Evolutionary conservation across 2,797 vertebrate species (phyloP), one percentile per base, ranked within the genome.

Genomic region (Cephalopachus bancanus): DNA sequence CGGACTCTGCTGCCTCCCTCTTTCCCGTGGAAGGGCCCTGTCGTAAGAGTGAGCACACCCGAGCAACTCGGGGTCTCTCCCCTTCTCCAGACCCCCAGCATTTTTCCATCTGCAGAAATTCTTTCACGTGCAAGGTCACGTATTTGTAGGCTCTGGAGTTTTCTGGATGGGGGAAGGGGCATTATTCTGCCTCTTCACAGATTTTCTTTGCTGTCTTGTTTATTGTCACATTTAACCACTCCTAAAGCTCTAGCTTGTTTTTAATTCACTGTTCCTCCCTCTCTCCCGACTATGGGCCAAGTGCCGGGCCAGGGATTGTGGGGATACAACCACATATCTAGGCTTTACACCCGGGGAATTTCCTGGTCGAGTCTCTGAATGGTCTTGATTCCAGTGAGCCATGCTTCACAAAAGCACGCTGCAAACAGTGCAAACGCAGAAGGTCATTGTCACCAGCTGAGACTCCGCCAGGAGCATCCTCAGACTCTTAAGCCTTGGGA

Each of bases 151-250:
- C 37, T 69, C 67, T 51, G 33, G n/a, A 53, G 15, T 69, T 69
- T 16, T 28, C 37, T 37, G 37, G 37, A 37, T 37, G 69, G 20
- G 28, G 5, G 37, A 22, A 9, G 12, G 17, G 9, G 3, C 37
- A 10, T 60, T 65, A 74, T 83, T 83, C 57, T 86, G n/a, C n/a
- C 28, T 75, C 76, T 33, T 65, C n/a, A 26, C 4, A 71, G 67
- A 22, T 71, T n/a, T 80, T 72, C 71, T 65, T 75, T 84, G 59
- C 49, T 89, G 17, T 76, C 55, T 89, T 92, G 26, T 53, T 83
- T 83, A 79, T 49, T 85, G 81, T 87, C 24, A 62, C 19, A 62
- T 33, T 55, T 60, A 84, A 74, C 55, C 30, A 80, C 59, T 79
- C 96, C 24, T 37, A 80, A 93, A 87, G 30, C 10, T 33, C 24